Conservation (phyloP, 2,113 vertebrate species). For the Fregata magnificens region DNA sequence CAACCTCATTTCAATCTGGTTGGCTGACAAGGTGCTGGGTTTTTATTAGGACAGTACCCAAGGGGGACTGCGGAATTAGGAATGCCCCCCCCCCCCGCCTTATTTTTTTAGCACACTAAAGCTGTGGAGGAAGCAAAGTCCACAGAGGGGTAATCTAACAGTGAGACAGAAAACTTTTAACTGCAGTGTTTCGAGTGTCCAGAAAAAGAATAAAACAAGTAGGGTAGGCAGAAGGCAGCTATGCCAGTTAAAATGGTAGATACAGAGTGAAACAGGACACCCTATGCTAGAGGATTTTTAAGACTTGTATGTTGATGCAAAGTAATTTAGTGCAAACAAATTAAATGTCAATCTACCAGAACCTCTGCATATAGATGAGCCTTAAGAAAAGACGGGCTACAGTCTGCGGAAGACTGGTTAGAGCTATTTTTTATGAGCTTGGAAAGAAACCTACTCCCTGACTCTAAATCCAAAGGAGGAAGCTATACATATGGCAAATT, state of each 20-base stretch:
- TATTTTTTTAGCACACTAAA: not conserved
- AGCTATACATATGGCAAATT: not conserved
- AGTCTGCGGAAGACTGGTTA: not conserved
- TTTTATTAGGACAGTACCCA: not conserved
- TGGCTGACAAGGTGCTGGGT: not conserved
- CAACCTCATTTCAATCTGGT: not conserved
- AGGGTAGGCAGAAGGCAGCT: not conserved
- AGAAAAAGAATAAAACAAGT: not conserved
- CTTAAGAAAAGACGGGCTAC: not conserved
- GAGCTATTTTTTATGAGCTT: not conserved
- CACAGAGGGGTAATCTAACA: not conserved
- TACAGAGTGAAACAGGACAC: not conserved
- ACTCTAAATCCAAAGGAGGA: conserved; percentile 2
- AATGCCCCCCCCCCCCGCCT: not conserved
- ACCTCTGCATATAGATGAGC: not conserved
- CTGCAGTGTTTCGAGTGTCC: not conserved
- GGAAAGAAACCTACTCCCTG: not conserved
- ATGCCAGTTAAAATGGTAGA: not conserved
- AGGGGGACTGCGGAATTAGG: not conserved
- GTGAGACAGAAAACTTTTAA: not conserved
- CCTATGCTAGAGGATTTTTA: rapidly evolving
- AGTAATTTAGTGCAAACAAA: not conserved
- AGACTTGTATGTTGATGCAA: not conserved
- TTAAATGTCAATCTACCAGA: not conserved
- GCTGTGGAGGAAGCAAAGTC: not conserved